Base-by-base conservation (phyloP, 2,888 invertebrate species). In the Synergus umbraculus region DNA sequence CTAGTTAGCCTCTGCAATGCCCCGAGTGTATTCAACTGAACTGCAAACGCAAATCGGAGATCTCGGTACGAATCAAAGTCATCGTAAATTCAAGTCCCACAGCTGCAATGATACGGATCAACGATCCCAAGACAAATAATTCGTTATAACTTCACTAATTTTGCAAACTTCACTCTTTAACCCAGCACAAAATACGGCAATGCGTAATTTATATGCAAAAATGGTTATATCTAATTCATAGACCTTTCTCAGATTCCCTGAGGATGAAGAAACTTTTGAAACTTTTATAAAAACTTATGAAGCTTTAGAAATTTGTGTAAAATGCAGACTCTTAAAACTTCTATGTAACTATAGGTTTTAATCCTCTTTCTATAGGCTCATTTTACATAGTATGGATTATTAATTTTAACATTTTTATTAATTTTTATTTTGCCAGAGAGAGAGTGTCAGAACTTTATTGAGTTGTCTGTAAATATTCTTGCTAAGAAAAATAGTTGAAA, bases 11-110 rank as follows among this genome's bases (percentile, higher is more conserved):
- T 73, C n/a, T 22, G 54, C 37, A 73, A 54, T 73, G 37, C 73
- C 73, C 73, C 15, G 73, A 73, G 73, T 73, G 73, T 73, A 73
- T 73, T 73, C 54, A 73, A 73, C 73, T 54, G 49, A n/a, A 73
- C 37, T 73, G 54, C 49, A 49, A 73, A 49, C 73, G 54, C 54
- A 49, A 49, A 73, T 73, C 73, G 49, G 54, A 73, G 73, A 73
- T 73, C 73, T 54, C 49, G 73, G 29, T 54, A 54, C 73, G 73
- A 73, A 54, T 73, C 73, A 73, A 54, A 73, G 73, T 73, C 49
- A 73, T 73, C 37, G 54, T 13, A 29, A 73, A 73, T 73, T 73
- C 37, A 49, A n/a, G 49, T 73, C 49, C 49, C 54, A 15, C 29
- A 15, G n/a, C 37, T 49, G 13, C 46, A 69, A 49, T 29, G 29